These are phyloP conservation scores for Pachycephus smyrnensis DNA, from an alignment of 2,888 invertebrate genomes.

Conservation along the genomic window DNA sequence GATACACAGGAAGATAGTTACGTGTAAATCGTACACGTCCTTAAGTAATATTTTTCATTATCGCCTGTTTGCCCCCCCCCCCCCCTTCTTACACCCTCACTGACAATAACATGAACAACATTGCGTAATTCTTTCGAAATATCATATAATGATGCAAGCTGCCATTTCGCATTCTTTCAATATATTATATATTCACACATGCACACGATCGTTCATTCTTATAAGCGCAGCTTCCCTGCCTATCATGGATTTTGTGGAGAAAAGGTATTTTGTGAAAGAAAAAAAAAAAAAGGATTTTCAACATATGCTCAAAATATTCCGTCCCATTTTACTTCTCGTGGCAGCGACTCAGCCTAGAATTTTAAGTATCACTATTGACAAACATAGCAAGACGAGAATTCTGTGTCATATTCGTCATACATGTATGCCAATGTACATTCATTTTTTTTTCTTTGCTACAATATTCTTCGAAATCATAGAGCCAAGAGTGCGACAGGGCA, in stretches of 20 bases:
- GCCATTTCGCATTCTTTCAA: neutral
- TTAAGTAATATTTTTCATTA: neutral
- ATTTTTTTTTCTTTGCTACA: neutral
- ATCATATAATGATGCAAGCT: neutral
- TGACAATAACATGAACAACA: neutral
- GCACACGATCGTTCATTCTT: neutral
- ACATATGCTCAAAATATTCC: conserved; percentile 23
- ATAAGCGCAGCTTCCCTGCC: neutral
- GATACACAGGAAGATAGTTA: neutral
- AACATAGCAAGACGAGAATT: neutral
- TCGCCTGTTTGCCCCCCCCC: neutral
- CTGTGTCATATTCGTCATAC: neutral
- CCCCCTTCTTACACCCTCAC: neutral
- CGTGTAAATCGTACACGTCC: neutral
- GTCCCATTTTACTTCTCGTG: neutral
- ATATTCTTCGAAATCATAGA: neutral
- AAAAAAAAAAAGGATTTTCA: conserved; percentile 17
- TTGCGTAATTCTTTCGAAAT: neutral
- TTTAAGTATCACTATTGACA: neutral
- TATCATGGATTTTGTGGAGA: neutral
- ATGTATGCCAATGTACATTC: neutral
- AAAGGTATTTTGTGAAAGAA: conserved; percentile 4
- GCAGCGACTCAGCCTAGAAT: neutral
- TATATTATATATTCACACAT: neutral
- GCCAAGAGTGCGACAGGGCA: neutral